Evolutionary conservation across 2,113 vertebrate species (phyloP).

Genomic region (Paradisaea rubra): DNA sequence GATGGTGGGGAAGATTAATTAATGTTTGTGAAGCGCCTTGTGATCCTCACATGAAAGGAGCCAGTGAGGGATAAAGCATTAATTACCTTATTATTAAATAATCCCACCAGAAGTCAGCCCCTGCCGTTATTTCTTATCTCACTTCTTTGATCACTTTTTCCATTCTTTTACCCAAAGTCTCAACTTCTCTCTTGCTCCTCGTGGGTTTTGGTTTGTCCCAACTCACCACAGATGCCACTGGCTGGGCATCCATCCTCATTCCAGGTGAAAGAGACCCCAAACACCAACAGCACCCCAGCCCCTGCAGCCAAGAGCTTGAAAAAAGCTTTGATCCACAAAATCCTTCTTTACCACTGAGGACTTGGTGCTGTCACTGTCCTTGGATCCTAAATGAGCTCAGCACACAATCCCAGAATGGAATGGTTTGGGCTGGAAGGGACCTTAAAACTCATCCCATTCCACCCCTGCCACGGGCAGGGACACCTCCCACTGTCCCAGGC

Average conservation of each 20-base stretch:
- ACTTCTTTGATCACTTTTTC: neutral
- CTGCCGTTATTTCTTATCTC: neutral
- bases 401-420: fast-evolving
- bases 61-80: neutral
- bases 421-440: neutral
- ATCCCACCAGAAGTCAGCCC: neutral
- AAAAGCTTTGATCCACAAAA: neutral
- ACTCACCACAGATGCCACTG: neutral
- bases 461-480: neutral
- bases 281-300: neutral
- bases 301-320: neutral
- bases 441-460: fast-evolving
- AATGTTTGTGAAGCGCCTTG: neutral
- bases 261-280: neutral
- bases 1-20: neutral
- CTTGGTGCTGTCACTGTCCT: neutral
- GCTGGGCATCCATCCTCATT: neutral
- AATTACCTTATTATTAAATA: slow-evolving; percentile 22
- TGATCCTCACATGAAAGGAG: neutral
- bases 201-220: neutral
- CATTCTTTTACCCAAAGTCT: neutral
- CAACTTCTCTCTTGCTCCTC: neutral
- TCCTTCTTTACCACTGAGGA: neutral
- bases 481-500: neutral
- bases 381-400: neutral